Base-by-base conservation (phyloP, 2,888 invertebrate genomes). In the Leucoptera coffeella region DNA sequence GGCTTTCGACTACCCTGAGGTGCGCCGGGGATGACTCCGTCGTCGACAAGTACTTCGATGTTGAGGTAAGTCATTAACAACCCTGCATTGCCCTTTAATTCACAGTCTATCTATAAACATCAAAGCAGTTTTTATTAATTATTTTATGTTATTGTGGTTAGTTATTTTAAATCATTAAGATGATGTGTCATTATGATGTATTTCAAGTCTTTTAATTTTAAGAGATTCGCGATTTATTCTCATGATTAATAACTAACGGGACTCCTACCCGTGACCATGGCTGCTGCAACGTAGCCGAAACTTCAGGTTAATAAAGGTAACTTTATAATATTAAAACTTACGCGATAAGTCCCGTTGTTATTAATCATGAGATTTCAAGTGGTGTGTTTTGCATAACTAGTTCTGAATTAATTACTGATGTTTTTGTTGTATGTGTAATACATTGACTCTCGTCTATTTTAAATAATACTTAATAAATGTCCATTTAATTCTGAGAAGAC, bases 31-130 rank as follows among this genome's bases (percentile, higher is more conserved):
- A 93, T 54, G 85, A 86, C 30, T 64, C 72, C 27, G 73, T 86
- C 33, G 60, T 80, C 35, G 94, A 96, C 39, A 76, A 81, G 42
- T 88, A 86, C 51, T 85, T 87, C 61, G 92, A 90, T 27, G 73
- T 73, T 27, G 77, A 88, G 79, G 91, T 93, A 65, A 47, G 43
- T 17, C 9, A 17, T 17, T 17, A 17, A 17, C 17, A 17, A 7
- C 17, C 17, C 17, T n/a, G n/a, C n/a, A 25, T 14, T 20, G 6
- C 14, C 5, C 10, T 12, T 22, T 23, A 9, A 21, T 12, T 14
- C 4, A 13, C 14, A 9, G 13, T 4, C 20, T 8, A 12, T 17
- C 17, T 29, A 24, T 29, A 28, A 19, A 23, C 15, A 29, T 22
- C 22, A 25, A 24, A 22, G 19, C 22, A 17, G 15, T 23, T 23